These are phyloP conservation scores for Hypselothyrea guttata DNA, from an alignment of 2,888 invertebrate species.

Conservation along the genomic window DNA sequence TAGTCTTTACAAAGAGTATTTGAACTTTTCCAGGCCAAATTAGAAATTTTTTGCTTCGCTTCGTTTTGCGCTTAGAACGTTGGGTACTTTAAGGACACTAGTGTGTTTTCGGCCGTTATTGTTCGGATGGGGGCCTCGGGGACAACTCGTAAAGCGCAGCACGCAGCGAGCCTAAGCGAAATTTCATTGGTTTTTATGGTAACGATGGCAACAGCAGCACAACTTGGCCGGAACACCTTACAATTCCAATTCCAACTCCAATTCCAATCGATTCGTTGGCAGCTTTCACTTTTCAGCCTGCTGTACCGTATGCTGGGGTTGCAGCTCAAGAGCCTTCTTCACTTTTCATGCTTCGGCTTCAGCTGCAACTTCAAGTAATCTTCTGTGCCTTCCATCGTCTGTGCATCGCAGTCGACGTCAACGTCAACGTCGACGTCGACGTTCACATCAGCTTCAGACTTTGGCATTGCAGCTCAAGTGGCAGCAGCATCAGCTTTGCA, in stretches of 20 bases:
- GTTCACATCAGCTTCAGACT: slow-evolving; percentile 32
- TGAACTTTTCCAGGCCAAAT: too few relatives aligned
- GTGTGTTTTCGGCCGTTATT: slow-evolving; percentile 58
- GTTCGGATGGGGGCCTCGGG: slow-evolving; percentile 30
- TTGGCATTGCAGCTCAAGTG: slow-evolving; percentile 6
- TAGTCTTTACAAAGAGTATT: too few relatives aligned
- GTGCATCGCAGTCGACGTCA: slow-evolving; percentile 11
- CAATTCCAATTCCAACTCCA: not conserved
- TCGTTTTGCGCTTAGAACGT: slow-evolving; percentile 4
- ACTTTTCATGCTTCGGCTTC: not conserved
- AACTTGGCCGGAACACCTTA: too few relatives aligned
- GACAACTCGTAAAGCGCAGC: slow-evolving; percentile 68
- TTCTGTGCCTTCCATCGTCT: slow-evolving; percentile 41
- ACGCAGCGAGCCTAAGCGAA: slow-evolving; percentile 64
- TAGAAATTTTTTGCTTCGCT: too few relatives aligned
- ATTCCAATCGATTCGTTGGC: not conserved
- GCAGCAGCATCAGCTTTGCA: slow-evolving; percentile 39
- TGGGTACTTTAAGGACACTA: slow-evolving; percentile 66
- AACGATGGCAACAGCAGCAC: slow-evolving; percentile 36
- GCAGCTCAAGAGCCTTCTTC: slow-evolving; percentile 13
- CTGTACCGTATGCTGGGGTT: slow-evolving; percentile 29
- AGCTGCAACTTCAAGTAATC: slow-evolving; percentile 21
- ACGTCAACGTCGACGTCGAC: slow-evolving; percentile 8
- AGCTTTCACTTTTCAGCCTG: slow-evolving; percentile 53
- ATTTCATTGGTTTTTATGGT: slow-evolving; percentile 74